Base-by-base conservation (phyloP, 2,888 invertebrate genomes). In the Lycaena phlaeas region DNA sequence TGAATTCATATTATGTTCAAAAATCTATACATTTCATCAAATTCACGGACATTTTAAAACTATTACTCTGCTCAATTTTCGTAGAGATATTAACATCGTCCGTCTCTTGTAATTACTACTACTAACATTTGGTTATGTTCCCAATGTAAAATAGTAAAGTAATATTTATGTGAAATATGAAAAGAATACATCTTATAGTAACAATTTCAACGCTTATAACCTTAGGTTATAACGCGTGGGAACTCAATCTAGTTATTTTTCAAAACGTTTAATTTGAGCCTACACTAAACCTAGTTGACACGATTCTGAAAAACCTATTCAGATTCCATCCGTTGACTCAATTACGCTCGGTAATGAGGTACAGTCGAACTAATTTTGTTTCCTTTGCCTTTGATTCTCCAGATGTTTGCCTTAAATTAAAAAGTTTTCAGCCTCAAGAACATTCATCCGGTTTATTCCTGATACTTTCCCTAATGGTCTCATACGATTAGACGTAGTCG, bases 321-420 rank as follows among this genome's bases (percentile, higher is more conserved):
- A 58, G 57, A 57, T 63, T 54, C 61, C 65, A 63, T 59, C 58
- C 62, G 61, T 64, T 65, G 64, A 64, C 59, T 62, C 62, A 64
- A 67, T 65, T 61, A 59, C 57, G 54, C 61, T 60, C 61, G 47
- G 66, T 77, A 76, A 76, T 71, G 69, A 74, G 68, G 64, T 64
- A 54, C 61, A 61, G 60, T 61, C 52, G 49, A 60, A 68, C 68
- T 67, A 68, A 68, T 72, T 75, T 72, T 72, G 69, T 71, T 71
- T 72, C 61, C 63, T 59, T 57, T 49, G n/a, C 63, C 64, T 73
- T 74, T 70, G 68, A 68, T 64, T 51, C 59, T 58, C n/a, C n/a
- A n/a, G 62, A 71, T 69, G 67, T 72, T 75, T 68, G 65, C 64
- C 57, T 74, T 69, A 63, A 73, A 74, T 72, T 74, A 71, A 76